Conservation (phyloP, 2,888 invertebrate genomes). For the Leptura quadrifasciata region DNA sequence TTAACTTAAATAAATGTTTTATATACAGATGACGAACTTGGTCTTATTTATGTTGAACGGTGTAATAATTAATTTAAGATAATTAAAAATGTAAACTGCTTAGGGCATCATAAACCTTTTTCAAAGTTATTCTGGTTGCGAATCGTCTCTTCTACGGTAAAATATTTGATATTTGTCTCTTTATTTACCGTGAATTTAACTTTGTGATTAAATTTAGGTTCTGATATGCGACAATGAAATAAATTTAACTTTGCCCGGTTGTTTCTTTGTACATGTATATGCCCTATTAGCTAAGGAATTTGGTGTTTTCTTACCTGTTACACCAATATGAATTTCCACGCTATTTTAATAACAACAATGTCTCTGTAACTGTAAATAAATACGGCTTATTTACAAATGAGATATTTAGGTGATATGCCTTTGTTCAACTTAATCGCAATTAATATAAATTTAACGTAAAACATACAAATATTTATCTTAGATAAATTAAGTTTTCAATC, state of each 20-base stretch:
- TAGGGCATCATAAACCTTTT: not conserved
- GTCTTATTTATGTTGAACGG: not conserved
- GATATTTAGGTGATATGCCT: no score
- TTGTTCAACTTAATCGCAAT: no score
- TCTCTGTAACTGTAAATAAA: not conserved
- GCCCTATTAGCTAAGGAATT: not conserved
- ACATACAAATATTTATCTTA: no score
- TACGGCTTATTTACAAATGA: no score
- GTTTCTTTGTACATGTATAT: not conserved
- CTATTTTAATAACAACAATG: not conserved
- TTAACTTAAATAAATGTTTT: slow-evolving; percentile 1
- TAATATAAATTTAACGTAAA: no score
- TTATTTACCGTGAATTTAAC: not conserved
- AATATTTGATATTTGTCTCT: not conserved
- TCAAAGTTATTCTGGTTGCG: not conserved
- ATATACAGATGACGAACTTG: not conserved
- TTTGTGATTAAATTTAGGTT: not conserved
- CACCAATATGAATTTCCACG: not conserved
- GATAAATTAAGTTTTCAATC: no score
- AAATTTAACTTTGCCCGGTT: not conserved
- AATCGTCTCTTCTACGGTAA: not conserved
- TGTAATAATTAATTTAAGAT: not conserved
- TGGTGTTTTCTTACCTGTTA: not conserved
- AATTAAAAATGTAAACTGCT: not conserved
- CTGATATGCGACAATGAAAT: not conserved